A percentile compares a stretch with the other conserved stretches of the same genome.
phyloP scores from a whole-genome alignment of 2,797 vertebrate genomes.

The Danio tinwini region DNA sequence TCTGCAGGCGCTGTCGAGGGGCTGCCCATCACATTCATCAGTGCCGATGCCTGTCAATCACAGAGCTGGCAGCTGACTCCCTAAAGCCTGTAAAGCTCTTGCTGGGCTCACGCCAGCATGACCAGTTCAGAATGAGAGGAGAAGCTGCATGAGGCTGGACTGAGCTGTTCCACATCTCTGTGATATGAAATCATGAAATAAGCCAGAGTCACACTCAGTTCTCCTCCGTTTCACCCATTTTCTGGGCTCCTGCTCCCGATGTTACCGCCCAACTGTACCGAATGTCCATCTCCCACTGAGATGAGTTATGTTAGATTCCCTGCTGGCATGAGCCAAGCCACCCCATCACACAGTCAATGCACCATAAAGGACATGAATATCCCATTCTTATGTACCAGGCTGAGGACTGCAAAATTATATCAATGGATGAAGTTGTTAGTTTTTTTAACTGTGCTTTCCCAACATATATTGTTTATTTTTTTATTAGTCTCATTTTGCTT shows the following conservation, averaged over 20 bases:
- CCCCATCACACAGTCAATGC: constrained; percentile 66
- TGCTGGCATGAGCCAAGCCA: constrained; percentile 66
- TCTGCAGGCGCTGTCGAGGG: constrained; percentile 59
- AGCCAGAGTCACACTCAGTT: constrained; percentile 2
- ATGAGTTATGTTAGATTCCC: constrained; percentile 58
- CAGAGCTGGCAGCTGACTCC: constrained; percentile 50
- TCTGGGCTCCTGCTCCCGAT: constrained; percentile 59
- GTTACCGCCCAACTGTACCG: constrained; percentile 44
- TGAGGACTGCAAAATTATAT: neutral
- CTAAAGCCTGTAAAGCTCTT: constrained; percentile 29
- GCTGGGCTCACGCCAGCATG: constrained; percentile 22
- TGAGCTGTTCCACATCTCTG: constrained; percentile 18
- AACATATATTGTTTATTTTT: too few species aligned
- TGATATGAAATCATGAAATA: constrained; percentile 41
- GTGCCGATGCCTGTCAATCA: constrained; percentile 78
- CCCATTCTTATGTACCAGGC: constrained; percentile 48
- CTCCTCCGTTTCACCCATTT: constrained; percentile 61
- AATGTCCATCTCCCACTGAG: constrained; percentile 60
- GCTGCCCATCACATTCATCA: constrained; percentile 68
- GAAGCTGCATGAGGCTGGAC: constrained; percentile 28
- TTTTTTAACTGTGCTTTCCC: too few species aligned
- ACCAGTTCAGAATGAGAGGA: constrained; percentile 28
- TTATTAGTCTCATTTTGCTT: too few species aligned
- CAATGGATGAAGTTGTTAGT: neutral
- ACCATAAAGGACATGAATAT: constrained; percentile 67